These are phyloP conservation scores for Orycteropus afer DNA, from an alignment of 2,113 vertebrate species.

Conservation along the genomic window DNA sequence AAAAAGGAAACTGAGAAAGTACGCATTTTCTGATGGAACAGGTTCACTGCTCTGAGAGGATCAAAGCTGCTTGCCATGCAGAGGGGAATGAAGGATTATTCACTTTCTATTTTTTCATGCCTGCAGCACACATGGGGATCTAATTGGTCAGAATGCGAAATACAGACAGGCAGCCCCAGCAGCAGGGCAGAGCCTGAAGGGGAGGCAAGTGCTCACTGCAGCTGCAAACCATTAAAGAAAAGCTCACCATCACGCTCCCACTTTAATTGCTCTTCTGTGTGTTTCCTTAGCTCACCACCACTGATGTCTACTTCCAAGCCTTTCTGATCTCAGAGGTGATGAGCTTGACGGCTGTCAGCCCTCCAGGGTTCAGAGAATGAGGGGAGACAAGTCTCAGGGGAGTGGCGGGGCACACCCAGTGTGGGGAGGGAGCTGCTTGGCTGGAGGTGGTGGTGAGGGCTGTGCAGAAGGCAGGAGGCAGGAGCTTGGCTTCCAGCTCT, in stretches of 20 bases:
- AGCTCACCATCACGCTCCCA: constrained; percentile 72
- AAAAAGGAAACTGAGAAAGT: neutral
- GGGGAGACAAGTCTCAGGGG: neutral
- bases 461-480: neutral
- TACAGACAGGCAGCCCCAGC: constrained; percentile 81
- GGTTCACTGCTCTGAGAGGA: constrained; percentile 66
- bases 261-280: constrained; percentile 83
- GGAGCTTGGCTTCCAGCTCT: neutral
- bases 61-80: constrained; percentile 80
- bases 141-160: constrained; percentile 85
- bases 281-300: constrained; percentile 60
- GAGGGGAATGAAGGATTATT: constrained; percentile 84
- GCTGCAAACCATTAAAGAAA: constrained; percentile 87
- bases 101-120: constrained; percentile 86
- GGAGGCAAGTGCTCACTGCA: constrained; percentile 81
- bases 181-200: constrained; percentile 69
- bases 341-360: constrained; percentile 67
- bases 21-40: constrained; percentile 59
- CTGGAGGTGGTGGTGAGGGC: neutral
- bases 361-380: neutral
- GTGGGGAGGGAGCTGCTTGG: neutral
- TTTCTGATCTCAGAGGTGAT: constrained; percentile 82
- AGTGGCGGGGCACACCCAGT: neutral
- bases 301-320: constrained; percentile 74
- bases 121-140: constrained; percentile 87